Evolutionary conservation across 2,888 invertebrate species (phyloP).

Genomic region (Zaprionus bogoriensis): DNA sequence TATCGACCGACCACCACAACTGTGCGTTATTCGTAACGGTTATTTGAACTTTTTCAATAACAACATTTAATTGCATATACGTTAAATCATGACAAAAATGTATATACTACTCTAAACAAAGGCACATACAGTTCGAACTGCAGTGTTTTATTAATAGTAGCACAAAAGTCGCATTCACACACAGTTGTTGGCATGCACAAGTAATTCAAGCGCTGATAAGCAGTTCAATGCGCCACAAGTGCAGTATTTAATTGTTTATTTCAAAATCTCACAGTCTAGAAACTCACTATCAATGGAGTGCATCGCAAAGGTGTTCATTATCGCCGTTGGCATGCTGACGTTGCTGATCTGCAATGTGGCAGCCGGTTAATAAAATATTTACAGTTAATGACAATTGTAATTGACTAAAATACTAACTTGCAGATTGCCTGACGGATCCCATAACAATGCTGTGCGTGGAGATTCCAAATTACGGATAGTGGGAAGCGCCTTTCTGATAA

Average conservation of each 20-base stretch:
- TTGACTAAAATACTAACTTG: constrained; percentile 3
- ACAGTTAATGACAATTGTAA: neutral
- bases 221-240: neutral
- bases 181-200: too few relatives aligned
- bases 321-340: constrained; percentile 23
- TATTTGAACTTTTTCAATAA: too few relatives aligned
- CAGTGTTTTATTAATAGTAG: too few relatives aligned
- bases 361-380: constrained; percentile 29
- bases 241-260: neutral
- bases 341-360: constrained; percentile 19
- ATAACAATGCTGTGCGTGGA: constrained; percentile 50
- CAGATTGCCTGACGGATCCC: constrained; percentile 63
- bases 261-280: neutral
- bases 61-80: too few relatives aligned
- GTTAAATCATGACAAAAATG: too few relatives aligned
- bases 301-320: constrained; percentile 18
- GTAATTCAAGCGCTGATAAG: neutral
- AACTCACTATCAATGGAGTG: constrained; percentile 16
- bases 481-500: too few relatives aligned
- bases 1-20: too few relatives aligned
- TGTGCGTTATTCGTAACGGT: too few relatives aligned
- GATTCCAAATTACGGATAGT: constrained; percentile 12
- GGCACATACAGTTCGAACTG: too few relatives aligned
- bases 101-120: too few relatives aligned
- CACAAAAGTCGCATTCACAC: too few relatives aligned